These are phyloP conservation scores for Clarias batrachus DNA, from an alignment of 2,113 vertebrate genomes.

Conservation along the genomic window DNA sequence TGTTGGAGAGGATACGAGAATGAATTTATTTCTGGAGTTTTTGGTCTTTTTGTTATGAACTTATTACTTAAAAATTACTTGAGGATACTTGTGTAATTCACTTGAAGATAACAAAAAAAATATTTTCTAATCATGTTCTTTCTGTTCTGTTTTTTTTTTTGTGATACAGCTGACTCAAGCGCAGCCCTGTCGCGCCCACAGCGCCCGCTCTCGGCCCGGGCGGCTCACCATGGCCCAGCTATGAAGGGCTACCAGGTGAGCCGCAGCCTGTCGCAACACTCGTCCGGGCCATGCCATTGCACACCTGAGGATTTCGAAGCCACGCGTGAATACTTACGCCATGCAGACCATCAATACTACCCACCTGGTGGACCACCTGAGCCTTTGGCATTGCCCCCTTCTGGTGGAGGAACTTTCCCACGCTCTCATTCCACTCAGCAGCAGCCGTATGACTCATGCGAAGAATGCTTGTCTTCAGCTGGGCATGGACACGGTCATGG, in stretches of 20 bases:
- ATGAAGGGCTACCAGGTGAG: constrained; percentile 98
- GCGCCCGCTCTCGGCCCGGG: constrained; percentile 79
- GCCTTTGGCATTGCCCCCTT: constrained; percentile 76
- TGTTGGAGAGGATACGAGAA: neutral
- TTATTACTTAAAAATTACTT: neutral
- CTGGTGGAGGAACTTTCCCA: constrained; percentile 85
- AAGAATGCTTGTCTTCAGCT: constrained; percentile 86
- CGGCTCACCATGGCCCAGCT: constrained; percentile 80
- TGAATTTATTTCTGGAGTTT: neutral
- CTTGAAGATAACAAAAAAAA: neutral
- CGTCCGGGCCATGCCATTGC: constrained; percentile 84
- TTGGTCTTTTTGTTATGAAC: neutral
- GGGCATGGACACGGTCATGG: constrained; percentile 58
- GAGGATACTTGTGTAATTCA: neutral
- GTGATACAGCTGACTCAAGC: constrained; percentile 68
- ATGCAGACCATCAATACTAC: constrained; percentile 79
- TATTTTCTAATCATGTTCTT: neutral
- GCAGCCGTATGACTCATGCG: constrained; percentile 89
- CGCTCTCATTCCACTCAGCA: constrained; percentile 90
- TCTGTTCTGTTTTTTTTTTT: neutral
- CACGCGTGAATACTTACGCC: constrained; percentile 75
- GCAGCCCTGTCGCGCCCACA: constrained; percentile 79
- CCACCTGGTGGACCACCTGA: constrained; percentile 81
- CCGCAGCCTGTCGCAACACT: constrained; percentile 87
- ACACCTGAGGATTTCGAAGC: constrained; percentile 81